Conservation (phyloP, 1,140 invertebrate species). For the Danaus plexippus region DNA sequence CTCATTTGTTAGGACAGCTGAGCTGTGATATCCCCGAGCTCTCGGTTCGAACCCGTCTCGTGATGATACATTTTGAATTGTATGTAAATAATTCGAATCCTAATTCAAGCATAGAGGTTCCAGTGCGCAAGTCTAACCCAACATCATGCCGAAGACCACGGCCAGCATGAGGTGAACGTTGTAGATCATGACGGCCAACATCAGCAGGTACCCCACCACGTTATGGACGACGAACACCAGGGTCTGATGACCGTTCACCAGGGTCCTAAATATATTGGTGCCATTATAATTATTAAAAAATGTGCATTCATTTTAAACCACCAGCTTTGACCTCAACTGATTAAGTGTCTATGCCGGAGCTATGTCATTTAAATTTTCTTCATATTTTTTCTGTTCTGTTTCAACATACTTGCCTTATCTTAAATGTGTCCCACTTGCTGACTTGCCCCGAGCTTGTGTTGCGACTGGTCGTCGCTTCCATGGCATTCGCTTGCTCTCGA, state of each 20-base stretch:
- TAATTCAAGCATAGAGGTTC: too few species aligned
- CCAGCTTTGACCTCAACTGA: too few species aligned
- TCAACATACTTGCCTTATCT: slow-evolving; percentile 23
- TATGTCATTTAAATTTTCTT: too few species aligned
- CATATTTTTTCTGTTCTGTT: too few species aligned
- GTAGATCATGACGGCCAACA: slow-evolving; percentile 92
- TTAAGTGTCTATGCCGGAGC: too few species aligned
- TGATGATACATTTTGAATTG: too few species aligned
- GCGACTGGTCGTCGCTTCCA: slow-evolving; percentile 54
- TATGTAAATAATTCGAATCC: too few species aligned
- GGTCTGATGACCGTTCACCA: slow-evolving; percentile 51
- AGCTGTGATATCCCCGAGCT: too few species aligned
- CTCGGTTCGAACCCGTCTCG: too few species aligned
- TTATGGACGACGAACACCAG: slow-evolving; percentile 66
- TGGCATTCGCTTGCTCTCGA: slow-evolving; percentile 35
- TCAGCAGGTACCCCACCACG: slow-evolving; percentile 85
- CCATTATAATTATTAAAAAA: too few species aligned
- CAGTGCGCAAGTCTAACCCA: slow-evolving; percentile 75
- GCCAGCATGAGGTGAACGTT: slow-evolving; percentile 86
- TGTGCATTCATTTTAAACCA: too few species aligned
- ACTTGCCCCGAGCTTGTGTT: slow-evolving; percentile 43
- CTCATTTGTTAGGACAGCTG: too few species aligned
- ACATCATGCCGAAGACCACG: slow-evolving; percentile 81
- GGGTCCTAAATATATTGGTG: slow-evolving; percentile 23
- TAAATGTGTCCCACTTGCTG: slow-evolving; percentile 41